Evolutionary conservation across 1,140 invertebrate genomes (phyloP).

Genomic region (Trissolcus basalis): DNA sequence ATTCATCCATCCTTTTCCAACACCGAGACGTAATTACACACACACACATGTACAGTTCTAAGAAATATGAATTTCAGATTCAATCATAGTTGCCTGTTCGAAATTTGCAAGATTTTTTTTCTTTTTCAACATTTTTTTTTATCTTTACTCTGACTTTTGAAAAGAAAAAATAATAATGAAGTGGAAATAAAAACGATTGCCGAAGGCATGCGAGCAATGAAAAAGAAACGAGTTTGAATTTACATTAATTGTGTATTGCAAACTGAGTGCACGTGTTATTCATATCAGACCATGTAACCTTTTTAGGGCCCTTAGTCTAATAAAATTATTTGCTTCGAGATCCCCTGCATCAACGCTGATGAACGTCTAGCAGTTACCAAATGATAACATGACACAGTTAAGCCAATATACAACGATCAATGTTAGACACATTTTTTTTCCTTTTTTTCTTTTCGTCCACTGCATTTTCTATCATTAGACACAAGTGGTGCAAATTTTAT

Average conservation of each 20-base stretch:
- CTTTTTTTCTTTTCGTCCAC: neutral
- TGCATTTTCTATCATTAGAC: neutral
- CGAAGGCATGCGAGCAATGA: slow-evolving; percentile 11
- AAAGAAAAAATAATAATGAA: neutral
- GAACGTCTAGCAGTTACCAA: slow-evolving; percentile 67
- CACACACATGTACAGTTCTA: slow-evolving; percentile 34
- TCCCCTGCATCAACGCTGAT: slow-evolving; percentile 66
- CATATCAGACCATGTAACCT: slow-evolving; percentile 57
- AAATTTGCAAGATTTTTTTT: slow-evolving; percentile 4
- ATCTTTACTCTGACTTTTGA: slow-evolving; percentile 22
- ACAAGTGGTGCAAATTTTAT: slow-evolving; percentile 12
- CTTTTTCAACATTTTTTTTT: slow-evolving; percentile 8
- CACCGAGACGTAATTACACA: slow-evolving; percentile 35
- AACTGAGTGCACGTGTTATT: slow-evolving; percentile 59
- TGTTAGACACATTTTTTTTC: slow-evolving; percentile 42
- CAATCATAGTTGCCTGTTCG: slow-evolving; percentile 31
- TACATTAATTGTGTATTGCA: slow-evolving; percentile 45
- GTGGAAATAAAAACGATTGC: no score
- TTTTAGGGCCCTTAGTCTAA: slow-evolving; percentile 64
- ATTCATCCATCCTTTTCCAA: slow-evolving; percentile 23
- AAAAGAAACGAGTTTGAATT: slow-evolving; percentile 21
- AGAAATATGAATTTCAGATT: slow-evolving; percentile 51
- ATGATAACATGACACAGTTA: slow-evolving; percentile 67
- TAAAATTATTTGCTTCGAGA: slow-evolving; percentile 74
- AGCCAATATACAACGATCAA: slow-evolving; percentile 58